Percentiles rank a stretch among this genome's conserved stretches.
Evolutionary conservation across 2,888 invertebrate genomes (phyloP).

Genomic region (Carpatolechia fugitivella): DNA sequence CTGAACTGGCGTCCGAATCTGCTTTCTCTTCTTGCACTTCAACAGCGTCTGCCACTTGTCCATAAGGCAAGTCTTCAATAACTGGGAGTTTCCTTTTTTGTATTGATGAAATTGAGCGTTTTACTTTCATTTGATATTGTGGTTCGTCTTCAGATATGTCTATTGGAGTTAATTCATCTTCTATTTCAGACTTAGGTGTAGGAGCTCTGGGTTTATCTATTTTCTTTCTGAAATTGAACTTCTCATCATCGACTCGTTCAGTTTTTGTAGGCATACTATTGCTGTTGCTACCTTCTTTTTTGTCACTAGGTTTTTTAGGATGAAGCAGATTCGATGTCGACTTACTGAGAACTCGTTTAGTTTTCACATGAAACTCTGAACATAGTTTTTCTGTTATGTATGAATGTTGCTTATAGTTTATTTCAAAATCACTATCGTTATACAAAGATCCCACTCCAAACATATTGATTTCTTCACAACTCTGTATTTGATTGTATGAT

Average conservation of each 20-base stretch:
- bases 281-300: slow-evolving; percentile 70
- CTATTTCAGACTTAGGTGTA: slow-evolving; percentile 67
- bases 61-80: slow-evolving; percentile 84
- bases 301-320: slow-evolving; percentile 76
- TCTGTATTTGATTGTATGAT: slow-evolving; percentile 75
- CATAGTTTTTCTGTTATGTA: slow-evolving; percentile 84
- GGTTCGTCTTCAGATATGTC: slow-evolving; percentile 70
- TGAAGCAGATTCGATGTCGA: slow-evolving; percentile 82
- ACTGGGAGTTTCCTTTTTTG: slow-evolving; percentile 76
- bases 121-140: slow-evolving; percentile 67
- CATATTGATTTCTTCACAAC: slow-evolving; percentile 77
- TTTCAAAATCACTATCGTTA: slow-evolving; percentile 78
- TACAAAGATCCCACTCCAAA: slow-evolving; percentile 76
- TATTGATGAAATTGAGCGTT: slow-evolving; percentile 75
- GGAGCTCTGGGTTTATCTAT: slow-evolving; percentile 73
- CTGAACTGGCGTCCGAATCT: slow-evolving; percentile 69
- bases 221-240: slow-evolving; percentile 71
- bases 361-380: slow-evolving; percentile 85
- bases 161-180: slow-evolving; percentile 56
- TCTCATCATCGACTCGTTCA: slow-evolving; percentile 61
- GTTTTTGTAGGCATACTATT: slow-evolving; percentile 76
- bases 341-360: slow-evolving; percentile 81
- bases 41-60: slow-evolving; percentile 84
- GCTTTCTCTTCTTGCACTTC: slow-evolving; percentile 63
- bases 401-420: slow-evolving; percentile 79